Evolutionary conservation across 2,888 invertebrate genomes (phyloP), one percentile per base, ranked within the genome.

Genomic region (Neoscelio sp.): DNA sequence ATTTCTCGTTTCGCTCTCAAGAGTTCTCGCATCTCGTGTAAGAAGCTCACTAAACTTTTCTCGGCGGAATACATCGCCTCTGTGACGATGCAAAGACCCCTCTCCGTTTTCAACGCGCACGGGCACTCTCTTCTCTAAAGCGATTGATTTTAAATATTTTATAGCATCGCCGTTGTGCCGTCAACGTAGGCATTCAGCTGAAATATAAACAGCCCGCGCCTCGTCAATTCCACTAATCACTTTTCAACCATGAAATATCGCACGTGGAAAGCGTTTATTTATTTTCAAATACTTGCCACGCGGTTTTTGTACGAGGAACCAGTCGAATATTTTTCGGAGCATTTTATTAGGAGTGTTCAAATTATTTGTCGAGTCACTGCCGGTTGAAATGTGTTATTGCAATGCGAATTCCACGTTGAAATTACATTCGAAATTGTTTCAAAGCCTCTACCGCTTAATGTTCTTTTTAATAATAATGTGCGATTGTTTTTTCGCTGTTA

Each of bases 121-220:
- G 1, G 18, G 40, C 23, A 38, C 20, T 0, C 44, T 46, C 42
- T 50, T 35, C 42, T 44, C 52, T 68, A 46, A 52, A 58, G 42
- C 74, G 75, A 81, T 82, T 73, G 81, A 78, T 80, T 78, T 68
- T 82, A 76, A 81, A 83, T 82, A 81, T 83, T 81, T 80, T 60
- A 79, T 54, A 35, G 10, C 64, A 10, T n/a, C 64, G 58, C 26
- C 58, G 58, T 17, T n/a, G 54, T 35, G 10, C 40, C 42, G 52
- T 18, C 62, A 40, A 52, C 42, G 54, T 18, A 18, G 17, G 65
- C 23, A 65, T 71, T 70, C 56, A 48, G 28, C 40, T 8, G 60
- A 33, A 60, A 30, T 30, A 38, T 54, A 75, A 75, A 67, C 58
- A 46, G 17, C 5, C 23, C 38, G 30, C 17, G 30, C 17, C 46